Conservation (phyloP, 1,140 invertebrate genomes). For the Myzus persicae region DNA sequence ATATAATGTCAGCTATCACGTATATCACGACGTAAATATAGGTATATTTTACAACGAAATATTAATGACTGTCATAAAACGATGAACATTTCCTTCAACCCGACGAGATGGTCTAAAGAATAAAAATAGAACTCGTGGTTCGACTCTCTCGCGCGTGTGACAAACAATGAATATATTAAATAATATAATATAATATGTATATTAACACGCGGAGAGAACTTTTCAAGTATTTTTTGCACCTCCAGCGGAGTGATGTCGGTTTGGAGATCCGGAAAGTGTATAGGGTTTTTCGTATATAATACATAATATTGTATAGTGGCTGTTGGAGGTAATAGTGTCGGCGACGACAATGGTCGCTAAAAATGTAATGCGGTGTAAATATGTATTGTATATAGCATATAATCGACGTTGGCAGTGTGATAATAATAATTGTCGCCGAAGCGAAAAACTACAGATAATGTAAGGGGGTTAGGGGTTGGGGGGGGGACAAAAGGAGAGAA, state of each 20-base stretch:
- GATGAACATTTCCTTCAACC: too few relatives aligned
- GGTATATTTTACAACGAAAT: too few relatives aligned
- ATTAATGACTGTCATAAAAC: neutral
- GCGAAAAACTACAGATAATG: constrained; percentile 49
- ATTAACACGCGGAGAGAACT: neutral
- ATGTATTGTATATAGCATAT: too few relatives aligned
- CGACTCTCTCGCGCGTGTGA: too few relatives aligned
- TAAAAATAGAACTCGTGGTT: too few relatives aligned
- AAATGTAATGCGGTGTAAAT: neutral
- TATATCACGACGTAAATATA: too few relatives aligned
- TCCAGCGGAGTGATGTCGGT: neutral
- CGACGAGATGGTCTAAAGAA: neutral
- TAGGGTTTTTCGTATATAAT: neutral
- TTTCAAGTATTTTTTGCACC: neutral
- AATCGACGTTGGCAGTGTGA: neutral
- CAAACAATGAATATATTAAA: neutral
- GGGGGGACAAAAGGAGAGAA: too few relatives aligned
- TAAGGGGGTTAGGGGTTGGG: neutral
- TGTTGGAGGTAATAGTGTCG: neutral
- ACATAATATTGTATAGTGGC: neutral
- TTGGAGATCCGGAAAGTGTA: neutral
- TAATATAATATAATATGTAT: too few relatives aligned
- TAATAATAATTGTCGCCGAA: constrained; percentile 27
- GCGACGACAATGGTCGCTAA: neutral
- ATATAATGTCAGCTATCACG: neutral